Evolutionary conservation across 2,888 invertebrate genomes (phyloP).

Genomic region (Vanessa cardui): DNA sequence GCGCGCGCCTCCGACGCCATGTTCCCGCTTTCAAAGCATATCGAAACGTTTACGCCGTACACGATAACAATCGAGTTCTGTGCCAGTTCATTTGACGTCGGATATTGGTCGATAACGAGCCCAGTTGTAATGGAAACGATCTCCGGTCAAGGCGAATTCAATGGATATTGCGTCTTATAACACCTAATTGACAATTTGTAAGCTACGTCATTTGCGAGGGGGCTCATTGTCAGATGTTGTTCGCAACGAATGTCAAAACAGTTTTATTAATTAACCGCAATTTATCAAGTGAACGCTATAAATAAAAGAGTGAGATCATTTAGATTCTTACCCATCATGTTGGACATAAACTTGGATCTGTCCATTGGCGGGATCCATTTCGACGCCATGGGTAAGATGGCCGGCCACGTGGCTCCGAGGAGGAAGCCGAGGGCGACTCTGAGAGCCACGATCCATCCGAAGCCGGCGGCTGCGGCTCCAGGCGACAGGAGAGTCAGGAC

Average conservation of each 20-base stretch:
- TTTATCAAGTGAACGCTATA: conserved; percentile 13
- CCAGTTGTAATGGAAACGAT: conserved; percentile 46
- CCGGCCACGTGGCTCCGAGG: conserved; percentile 95
- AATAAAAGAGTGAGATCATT: background rate
- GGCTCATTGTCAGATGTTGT: too few species aligned
- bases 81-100: conserved; percentile 31
- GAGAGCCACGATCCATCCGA: conserved; percentile 86
- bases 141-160: conserved; percentile 52
- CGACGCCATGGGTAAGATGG: conserved; percentile 95
- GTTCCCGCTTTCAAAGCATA: conserved; percentile 51
- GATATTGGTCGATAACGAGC: conserved; percentile 32
- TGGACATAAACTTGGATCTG: conserved; percentile 95
- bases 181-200: conserved; percentile 44
- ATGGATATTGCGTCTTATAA: conserved; percentile 42
- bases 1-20: conserved; percentile 80
- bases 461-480: conserved; percentile 86
- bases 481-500: conserved; percentile 92
- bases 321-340: conserved; percentile 90
- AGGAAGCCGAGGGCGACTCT: conserved; percentile 90
- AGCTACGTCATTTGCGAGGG: conserved; percentile 15
- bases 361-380: conserved; percentile 98
- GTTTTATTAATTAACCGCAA: conserved; percentile 15
- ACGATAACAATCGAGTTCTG: conserved; percentile 51
- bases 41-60: conserved; percentile 48
- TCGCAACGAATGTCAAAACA: conserved; percentile 17